Evolutionary conservation across 2,888 invertebrate species (phyloP).

Genomic region (Drosophila maculinotata): DNA sequence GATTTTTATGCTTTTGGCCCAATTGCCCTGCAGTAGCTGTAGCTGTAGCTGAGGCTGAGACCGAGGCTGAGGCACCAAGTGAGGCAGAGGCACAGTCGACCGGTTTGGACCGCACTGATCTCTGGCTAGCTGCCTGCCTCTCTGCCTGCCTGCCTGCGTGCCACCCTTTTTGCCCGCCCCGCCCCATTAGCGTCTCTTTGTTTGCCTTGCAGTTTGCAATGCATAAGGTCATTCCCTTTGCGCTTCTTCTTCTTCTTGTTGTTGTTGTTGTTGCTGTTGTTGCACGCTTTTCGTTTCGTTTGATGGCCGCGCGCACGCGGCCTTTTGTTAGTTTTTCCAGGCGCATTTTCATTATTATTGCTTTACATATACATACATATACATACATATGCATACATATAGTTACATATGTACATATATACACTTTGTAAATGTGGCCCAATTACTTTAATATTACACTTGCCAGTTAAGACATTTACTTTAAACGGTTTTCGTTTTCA

Average conservation of each 20-base stretch:
- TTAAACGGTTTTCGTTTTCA: not conserved
- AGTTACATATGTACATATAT: slow-evolving; percentile 3
- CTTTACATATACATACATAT: slow-evolving; percentile 16
- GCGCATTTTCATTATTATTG: slow-evolving; percentile 62
- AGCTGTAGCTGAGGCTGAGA: slow-evolving; percentile 3
- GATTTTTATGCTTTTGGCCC: slow-evolving; percentile 81
- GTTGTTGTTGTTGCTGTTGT: slow-evolving; percentile 50
- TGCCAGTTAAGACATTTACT: slow-evolving; percentile 21
- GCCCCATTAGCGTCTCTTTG: slow-evolving; percentile 74
- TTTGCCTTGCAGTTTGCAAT: slow-evolving; percentile 70
- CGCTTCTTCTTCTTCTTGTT: slow-evolving; percentile 34
- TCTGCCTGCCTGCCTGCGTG: not conserved
- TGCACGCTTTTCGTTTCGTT: slow-evolving; percentile 79
- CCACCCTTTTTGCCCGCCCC: slow-evolving; percentile 13
- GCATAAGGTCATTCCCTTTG: slow-evolving; percentile 63
- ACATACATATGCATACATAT: not conserved
- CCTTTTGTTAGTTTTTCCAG: slow-evolving; percentile 79
- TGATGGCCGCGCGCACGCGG: slow-evolving; percentile 75
- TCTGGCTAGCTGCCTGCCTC: slow-evolving; percentile 4
- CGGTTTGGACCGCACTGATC: slow-evolving; percentile 49
- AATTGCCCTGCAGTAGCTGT: slow-evolving; percentile 77
- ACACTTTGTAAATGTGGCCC: slow-evolving; percentile 35
- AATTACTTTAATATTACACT: slow-evolving; percentile 40
- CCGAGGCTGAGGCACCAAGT: not conserved
- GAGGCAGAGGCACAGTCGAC: slow-evolving; percentile 31